Percentiles rank a stretch among this genome's conserved stretches.
These are phyloP conservation scores for Tetrax tetrax DNA, from an alignment of 2,113 vertebrate species.

Conservation along the genomic window DNA sequence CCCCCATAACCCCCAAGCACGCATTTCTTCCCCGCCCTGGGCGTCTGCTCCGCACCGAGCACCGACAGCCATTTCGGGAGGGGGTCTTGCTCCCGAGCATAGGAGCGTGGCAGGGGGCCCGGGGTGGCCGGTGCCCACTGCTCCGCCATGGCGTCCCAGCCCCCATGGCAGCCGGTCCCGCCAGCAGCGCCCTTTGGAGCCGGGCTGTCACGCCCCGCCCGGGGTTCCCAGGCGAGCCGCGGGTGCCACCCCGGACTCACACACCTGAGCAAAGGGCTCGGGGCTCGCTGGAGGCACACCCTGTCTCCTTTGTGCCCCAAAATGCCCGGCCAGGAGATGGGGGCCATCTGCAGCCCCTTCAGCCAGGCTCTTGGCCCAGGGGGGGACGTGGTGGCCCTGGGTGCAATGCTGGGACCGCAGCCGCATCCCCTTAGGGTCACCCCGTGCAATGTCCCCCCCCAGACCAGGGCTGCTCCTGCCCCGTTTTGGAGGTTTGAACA, in stretches of 20 bases:
- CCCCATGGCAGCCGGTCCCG: too few relatives aligned
- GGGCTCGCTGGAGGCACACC: neutral
- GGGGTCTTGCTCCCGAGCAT: neutral
- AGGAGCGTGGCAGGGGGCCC: neutral
- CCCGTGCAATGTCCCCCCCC: neutral
- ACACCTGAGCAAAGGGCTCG: neutral
- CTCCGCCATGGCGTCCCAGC: too few relatives aligned
- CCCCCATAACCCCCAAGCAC: neutral
- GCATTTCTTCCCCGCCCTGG: neutral
- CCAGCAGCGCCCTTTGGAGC: neutral
- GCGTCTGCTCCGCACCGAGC: too few relatives aligned
- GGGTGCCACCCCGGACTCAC: neutral
- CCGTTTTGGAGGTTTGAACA: too few relatives aligned
- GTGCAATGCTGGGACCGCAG: fast-evolving
- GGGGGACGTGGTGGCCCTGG: neutral
- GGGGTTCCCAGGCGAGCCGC: neutral
- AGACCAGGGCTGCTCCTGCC: neutral
- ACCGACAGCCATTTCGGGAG: too few relatives aligned
- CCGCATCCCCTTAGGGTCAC: neutral
- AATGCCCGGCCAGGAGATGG: neutral
- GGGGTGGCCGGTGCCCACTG: too few relatives aligned
- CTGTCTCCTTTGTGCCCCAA: neutral
- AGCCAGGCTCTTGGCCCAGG: too few relatives aligned
- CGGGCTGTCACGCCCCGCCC: neutral
- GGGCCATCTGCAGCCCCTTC: neutral